Conservation (phyloP, 2,888 invertebrate genomes). For the Unio delphinus region DNA sequence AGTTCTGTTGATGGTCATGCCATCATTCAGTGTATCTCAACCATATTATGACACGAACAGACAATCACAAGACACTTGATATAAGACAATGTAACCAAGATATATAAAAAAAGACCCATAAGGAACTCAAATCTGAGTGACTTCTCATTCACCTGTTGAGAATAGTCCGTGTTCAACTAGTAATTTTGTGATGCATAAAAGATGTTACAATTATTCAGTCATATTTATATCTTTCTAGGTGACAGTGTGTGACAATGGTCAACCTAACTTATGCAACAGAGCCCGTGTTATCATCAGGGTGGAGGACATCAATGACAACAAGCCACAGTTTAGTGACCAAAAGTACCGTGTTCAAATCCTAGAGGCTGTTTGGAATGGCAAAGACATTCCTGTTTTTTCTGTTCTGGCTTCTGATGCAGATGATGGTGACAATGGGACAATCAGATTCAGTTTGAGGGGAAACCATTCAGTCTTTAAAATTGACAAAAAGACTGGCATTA, state of each 20-base stretch:
- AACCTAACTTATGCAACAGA: conserved; percentile 81
- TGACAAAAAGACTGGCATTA: conserved; percentile 85
- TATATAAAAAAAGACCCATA: not conserved
- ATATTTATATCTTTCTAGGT: conserved; percentile 74
- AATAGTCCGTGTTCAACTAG: not conserved
- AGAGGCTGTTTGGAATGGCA: conserved; percentile 30
- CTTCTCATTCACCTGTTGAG: no score
- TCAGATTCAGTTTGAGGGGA: conserved; percentile 79
- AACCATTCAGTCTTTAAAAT: conserved; percentile 84
- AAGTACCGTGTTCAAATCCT: conserved; percentile 49
- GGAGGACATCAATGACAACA: conserved; percentile 65
- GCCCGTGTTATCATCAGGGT: conserved; percentile 75
- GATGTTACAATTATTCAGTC: not conserved
- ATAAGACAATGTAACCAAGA: no score
- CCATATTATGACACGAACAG: no score
- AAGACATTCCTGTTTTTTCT: conserved; percentile 53
- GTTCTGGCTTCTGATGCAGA: conserved; percentile 65
- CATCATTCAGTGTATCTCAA: no score
- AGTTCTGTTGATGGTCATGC: no score
- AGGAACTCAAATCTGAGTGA: not conserved
- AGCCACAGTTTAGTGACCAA: conserved; percentile 57
- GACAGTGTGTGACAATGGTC: conserved; percentile 86
- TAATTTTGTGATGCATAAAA: not conserved
- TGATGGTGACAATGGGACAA: conserved; percentile 72
- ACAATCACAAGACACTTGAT: no score